These are phyloP conservation scores for Drosophila subobscura DNA, from an alignment of 1,140 invertebrate genomes.

Conservation along the genomic window DNA sequence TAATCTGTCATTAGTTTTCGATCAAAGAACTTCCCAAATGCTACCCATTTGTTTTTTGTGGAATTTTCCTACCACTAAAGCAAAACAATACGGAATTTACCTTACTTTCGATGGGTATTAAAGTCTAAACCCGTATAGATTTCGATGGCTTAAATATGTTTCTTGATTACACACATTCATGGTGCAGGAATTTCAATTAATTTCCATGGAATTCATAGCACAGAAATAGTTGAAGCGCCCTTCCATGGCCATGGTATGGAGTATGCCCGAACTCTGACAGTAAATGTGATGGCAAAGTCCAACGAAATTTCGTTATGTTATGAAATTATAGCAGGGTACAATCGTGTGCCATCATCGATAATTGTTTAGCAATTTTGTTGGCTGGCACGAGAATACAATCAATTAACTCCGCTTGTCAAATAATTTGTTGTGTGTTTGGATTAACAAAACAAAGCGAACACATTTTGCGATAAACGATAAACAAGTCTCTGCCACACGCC, in stretches of 20 bases:
- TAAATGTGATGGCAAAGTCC: too few relatives aligned
- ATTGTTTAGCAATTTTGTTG: conserved; percentile 11
- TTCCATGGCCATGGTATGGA: too few relatives aligned
- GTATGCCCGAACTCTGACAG: too few relatives aligned
- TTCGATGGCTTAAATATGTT: neutral
- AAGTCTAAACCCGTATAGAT: neutral
- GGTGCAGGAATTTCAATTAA: neutral
- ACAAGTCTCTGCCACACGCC: conserved; percentile 57
- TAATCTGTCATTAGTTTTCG: too few relatives aligned
- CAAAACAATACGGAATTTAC: conserved; percentile 26
- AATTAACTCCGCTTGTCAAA: conserved; percentile 74
- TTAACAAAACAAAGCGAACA: conserved; percentile 57
- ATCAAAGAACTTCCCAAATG: too few relatives aligned
- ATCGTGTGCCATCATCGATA: conserved; percentile 4
- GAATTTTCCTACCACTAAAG: conserved; percentile 20
- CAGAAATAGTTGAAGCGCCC: too few relatives aligned
- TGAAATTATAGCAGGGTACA: neutral
- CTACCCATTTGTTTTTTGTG: too few relatives aligned
- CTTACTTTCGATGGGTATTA: neutral
- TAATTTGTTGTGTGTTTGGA: conserved; percentile 71
- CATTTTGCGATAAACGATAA: conserved; percentile 50
- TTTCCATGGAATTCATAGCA: neutral
- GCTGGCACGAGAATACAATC: conserved; percentile 72
- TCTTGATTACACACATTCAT: conserved; percentile 6
- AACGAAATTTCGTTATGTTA: neutral